Evolutionary conservation across 1,140 invertebrate genomes (phyloP).

Genomic region (Rhyzopertha dominica): DNA sequence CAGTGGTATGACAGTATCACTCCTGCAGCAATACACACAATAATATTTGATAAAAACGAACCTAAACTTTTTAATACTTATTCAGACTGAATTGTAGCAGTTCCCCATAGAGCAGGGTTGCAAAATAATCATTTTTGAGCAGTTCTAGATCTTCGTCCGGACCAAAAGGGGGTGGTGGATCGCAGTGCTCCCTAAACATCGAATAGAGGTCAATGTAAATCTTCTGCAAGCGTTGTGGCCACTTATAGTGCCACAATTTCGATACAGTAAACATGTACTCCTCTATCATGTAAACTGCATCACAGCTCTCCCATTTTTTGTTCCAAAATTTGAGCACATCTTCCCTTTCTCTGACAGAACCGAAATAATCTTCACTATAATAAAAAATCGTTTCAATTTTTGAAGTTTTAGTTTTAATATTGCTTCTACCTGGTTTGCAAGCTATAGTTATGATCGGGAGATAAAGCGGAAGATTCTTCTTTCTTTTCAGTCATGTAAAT

Average conservation of each 20-base stretch:
- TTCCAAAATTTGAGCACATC: conserved; percentile 62
- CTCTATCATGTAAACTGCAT: conserved; percentile 60
- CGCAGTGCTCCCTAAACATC: conserved; percentile 51
- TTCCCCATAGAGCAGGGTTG: conserved; percentile 61
- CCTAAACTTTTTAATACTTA: conserved; percentile 4
- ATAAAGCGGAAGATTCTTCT: conserved; percentile 14
- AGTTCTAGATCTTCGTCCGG: conserved; percentile 48
- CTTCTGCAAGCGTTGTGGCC: conserved; percentile 57
- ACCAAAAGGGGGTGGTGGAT: conserved; percentile 51
- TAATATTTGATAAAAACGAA: conserved; percentile 1
- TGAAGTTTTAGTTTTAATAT: too few relatives aligned
- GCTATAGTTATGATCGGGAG: too few relatives aligned
- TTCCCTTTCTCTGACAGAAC: conserved; percentile 55
- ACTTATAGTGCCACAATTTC: conserved; percentile 56
- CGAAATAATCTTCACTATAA: conserved; percentile 54
- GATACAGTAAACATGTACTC: conserved; percentile 55
- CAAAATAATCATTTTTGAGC: conserved; percentile 52
- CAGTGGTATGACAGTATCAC: conserved; percentile 17
- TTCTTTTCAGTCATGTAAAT: conserved; percentile 56
- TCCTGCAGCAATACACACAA: background rate
- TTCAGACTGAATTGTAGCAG: conserved; percentile 41
- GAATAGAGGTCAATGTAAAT: conserved; percentile 58
- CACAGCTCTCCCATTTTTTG: conserved; percentile 48
- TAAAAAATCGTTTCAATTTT: conserved; percentile 6
- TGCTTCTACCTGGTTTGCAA: too few relatives aligned